phyloP scores from a whole-genome alignment of 2,113 vertebrate genomes.

The Lepidothrix coronata region DNA sequence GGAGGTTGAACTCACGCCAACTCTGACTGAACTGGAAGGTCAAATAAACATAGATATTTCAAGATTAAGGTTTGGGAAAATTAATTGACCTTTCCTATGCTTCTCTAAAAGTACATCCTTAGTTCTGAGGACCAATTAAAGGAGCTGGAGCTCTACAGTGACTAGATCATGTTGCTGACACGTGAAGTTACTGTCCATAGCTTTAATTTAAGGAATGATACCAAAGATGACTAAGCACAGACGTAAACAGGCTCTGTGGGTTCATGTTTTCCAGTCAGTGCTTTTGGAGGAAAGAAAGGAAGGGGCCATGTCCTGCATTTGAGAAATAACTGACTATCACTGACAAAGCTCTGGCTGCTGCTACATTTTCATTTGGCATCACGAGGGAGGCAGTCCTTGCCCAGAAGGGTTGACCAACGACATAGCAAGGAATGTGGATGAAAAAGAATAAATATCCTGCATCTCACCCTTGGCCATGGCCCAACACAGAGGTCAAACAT shows the following conservation, averaged over 20 bases:
- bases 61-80: not conserved
- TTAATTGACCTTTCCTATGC: not conserved
- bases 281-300: not conserved
- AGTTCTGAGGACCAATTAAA: not conserved
- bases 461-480: not conserved
- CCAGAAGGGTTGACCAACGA: not conserved
- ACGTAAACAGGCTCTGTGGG: not conserved
- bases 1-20: not conserved
- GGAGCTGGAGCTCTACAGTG: not conserved
- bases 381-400: not conserved
- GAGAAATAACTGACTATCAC: not conserved
- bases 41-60: conserved; percentile 13
- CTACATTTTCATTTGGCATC: not conserved
- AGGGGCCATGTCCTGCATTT: accelerated
- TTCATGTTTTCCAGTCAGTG: not conserved
- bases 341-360: not conserved
- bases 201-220: not conserved
- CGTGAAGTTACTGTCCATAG: not conserved
- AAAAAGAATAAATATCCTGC: not conserved
- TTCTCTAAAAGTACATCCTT: not conserved
- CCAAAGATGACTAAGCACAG: accelerated
- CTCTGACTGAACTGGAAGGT: not conserved
- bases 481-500: not conserved
- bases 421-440: not conserved
- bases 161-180: not conserved